These are phyloP conservation scores for Diaphora mendica DNA, from an alignment of 2,888 invertebrate genomes.

Conservation along the genomic window DNA sequence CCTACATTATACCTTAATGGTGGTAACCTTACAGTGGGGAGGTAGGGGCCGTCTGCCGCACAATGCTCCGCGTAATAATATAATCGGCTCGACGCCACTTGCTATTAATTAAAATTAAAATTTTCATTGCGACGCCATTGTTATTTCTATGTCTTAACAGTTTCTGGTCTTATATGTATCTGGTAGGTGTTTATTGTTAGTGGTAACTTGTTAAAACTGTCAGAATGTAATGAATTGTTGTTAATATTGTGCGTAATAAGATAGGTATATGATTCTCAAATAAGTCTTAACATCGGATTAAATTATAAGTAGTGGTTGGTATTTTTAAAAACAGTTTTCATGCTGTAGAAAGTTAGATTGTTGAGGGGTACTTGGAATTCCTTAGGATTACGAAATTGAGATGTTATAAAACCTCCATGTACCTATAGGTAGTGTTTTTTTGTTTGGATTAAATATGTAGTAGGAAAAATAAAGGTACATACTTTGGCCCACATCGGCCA, in stretches of 20 bases:
- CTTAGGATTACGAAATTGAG: no score
- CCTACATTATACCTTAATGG: neutral
- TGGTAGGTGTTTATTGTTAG: slow-evolving; percentile 5
- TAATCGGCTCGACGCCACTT: slow-evolving; percentile 82
- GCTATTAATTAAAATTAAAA: slow-evolving; percentile 85
- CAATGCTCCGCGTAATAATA: slow-evolving; percentile 80
- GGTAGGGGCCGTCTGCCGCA: slow-evolving; percentile 60
- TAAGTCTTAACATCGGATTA: neutral
- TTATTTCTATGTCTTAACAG: slow-evolving; percentile 48
- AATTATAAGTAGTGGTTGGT: no score
- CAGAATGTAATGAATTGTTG: slow-evolving; percentile 7
- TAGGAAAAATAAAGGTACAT: no score
- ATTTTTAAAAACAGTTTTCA: no score
- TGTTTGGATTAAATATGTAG: no score
- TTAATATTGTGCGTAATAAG: neutral
- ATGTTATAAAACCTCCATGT: no score
- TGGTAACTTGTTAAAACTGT: neutral
- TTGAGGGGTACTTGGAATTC: no score
- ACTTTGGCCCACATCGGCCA: no score
- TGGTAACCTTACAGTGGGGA: slow-evolving; percentile 35
- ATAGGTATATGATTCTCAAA: neutral
- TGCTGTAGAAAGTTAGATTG: no score
- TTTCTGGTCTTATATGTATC: slow-evolving; percentile 22
- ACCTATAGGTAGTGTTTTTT: no score
- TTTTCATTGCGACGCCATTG: slow-evolving; percentile 71